These are phyloP conservation scores for Manis javanica DNA, from an alignment of 2,797 vertebrate species.

Conservation along the genomic window DNA sequence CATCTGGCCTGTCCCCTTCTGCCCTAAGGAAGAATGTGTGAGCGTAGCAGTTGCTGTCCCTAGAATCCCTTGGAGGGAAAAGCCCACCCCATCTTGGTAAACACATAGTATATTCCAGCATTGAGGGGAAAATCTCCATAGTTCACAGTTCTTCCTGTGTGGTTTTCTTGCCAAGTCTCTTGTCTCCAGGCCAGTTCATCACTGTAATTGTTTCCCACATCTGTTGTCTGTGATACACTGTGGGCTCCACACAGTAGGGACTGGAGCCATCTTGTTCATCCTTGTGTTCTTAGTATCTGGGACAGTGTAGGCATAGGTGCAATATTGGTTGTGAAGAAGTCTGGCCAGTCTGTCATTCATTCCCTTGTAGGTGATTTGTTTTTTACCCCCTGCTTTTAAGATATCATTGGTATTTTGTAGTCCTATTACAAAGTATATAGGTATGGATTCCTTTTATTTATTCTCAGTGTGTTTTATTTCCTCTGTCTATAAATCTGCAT, in stretches of 20 bases:
- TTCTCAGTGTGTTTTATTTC: neutral
- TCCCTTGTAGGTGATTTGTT: neutral
- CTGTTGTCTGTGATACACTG: too few species aligned
- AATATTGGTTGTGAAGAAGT: neutral
- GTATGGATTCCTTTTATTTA: neutral
- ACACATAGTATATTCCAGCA: neutral
- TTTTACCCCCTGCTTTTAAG: conserved; percentile 26
- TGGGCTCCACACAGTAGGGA: neutral
- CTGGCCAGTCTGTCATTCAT: neutral
- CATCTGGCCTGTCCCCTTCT: neutral
- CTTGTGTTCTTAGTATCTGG: neutral
- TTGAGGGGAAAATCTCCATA: neutral
- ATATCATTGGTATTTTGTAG: neutral
- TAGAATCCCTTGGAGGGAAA: neutral
- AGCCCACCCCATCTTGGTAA: neutral
- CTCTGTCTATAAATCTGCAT: conserved; percentile 5
- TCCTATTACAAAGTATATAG: neutral
- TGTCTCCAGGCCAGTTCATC: neutral
- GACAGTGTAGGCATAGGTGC: neutral
- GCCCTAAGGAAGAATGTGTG: neutral
- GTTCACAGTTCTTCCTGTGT: neutral
- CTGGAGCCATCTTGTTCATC: neutral
- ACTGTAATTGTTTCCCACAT: neutral
- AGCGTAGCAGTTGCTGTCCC: neutral
- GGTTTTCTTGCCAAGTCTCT: conserved; percentile 32